These are phyloP conservation scores for Pyralis farinalis DNA, from an alignment of 2,888 invertebrate genomes.

Conservation along the genomic window DNA sequence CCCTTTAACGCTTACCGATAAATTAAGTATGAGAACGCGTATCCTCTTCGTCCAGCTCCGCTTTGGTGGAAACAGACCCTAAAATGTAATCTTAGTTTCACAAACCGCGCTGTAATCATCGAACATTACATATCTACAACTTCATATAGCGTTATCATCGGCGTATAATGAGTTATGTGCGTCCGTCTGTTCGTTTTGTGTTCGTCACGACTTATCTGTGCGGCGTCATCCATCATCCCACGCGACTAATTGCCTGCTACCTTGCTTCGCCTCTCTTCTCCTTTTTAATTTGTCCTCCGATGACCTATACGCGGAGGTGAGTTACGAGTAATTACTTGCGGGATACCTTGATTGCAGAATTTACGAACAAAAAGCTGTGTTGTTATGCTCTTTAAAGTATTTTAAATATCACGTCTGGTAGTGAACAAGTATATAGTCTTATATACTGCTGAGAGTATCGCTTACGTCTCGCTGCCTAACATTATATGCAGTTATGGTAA, in stretches of 20 bases:
- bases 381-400: constrained; percentile 33
- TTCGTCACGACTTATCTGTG: constrained; percentile 60
- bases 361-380: constrained; percentile 46
- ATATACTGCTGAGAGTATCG: no score
- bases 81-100: constrained; percentile 48
- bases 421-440: no score
- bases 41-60: no score
- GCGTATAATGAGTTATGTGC: constrained; percentile 73
- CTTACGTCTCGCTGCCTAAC: no score
- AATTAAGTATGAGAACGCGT: no score
- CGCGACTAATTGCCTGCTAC: constrained; percentile 78
- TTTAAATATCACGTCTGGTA: constrained; percentile 9
- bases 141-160: constrained; percentile 72
- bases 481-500: no score
- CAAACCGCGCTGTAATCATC: constrained; percentile 51
- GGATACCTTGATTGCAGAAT: constrained; percentile 58
- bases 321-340: constrained; percentile 63
- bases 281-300: constrained; percentile 70
- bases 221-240: constrained; percentile 73
- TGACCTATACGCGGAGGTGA: constrained; percentile 55
- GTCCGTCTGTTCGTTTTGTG: constrained; percentile 65
- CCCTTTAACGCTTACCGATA: no score
- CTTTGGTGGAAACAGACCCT: no score
- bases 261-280: constrained; percentile 70
- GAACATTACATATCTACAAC: constrained; percentile 65